Evolutionary conservation across 1,140 invertebrate genomes (phyloP).

Genomic region (Pentalonia nigronervosa): DNA sequence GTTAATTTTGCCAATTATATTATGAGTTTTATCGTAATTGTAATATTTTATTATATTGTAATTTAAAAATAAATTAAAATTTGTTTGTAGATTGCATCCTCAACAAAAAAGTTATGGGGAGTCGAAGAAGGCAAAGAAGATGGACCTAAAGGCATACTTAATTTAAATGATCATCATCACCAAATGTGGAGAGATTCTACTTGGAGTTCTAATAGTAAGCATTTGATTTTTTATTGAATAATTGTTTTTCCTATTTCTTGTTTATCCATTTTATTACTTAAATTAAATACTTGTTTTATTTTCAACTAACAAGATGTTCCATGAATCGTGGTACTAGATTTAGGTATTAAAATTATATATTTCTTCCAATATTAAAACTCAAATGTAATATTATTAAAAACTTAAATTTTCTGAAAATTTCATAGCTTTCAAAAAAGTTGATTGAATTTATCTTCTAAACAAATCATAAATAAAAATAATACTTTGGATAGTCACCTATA

Average conservation of each 20-base stretch:
- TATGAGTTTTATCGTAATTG: not conserved
- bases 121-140: slow-evolving; percentile 78
- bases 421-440: not conserved
- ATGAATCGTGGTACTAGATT: not conserved
- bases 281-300: not conserved
- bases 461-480: not conserved
- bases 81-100: slow-evolving; percentile 80
- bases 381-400: not conserved
- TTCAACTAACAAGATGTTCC: not conserved
- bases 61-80: slow-evolving; percentile 18
- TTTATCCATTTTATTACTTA: not conserved
- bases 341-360: not conserved
- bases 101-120: slow-evolving; percentile 86
- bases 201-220: slow-evolving; percentile 82
- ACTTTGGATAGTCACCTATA: not conserved
- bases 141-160: slow-evolving; percentile 74
- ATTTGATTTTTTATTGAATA: not conserved
- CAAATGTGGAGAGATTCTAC: slow-evolving; percentile 84
- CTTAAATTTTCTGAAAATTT: not conserved
- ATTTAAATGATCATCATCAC: slow-evolving; percentile 71
- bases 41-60: not conserved
- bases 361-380: not conserved
- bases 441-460: not conserved
- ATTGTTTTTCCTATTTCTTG: not conserved
- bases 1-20: not conserved